Evolutionary conservation across 2,797 vertebrate genomes (phyloP).

Genomic region (Champsocephalus esox): DNA sequence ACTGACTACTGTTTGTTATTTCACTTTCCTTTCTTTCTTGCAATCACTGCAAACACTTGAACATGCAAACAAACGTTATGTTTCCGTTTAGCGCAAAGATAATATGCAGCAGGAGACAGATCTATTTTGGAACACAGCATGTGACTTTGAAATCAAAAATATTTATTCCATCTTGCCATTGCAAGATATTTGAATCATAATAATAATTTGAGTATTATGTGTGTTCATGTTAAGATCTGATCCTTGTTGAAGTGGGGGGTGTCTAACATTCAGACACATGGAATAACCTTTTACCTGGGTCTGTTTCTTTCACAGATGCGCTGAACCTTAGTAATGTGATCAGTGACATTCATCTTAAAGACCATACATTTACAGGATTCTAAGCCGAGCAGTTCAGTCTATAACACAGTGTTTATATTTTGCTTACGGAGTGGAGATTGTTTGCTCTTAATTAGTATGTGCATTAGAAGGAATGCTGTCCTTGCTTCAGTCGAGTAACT

Average conservation of each 20-base stretch:
- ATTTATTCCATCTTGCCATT: constrained; percentile 12
- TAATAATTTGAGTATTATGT: constrained; percentile 42
- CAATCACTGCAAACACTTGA: constrained; percentile 26
- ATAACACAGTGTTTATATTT: constrained; percentile 31
- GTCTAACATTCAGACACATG: constrained; percentile 51
- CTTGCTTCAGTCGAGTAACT: constrained; percentile 68
- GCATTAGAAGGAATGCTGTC: constrained; percentile 60
- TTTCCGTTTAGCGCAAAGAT: constrained; percentile 11
- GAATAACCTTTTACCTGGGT: constrained; percentile 46
- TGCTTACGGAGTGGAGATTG: constrained; percentile 31
- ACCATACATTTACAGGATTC: constrained; percentile 4
- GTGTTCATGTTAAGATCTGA: constrained; percentile 39
- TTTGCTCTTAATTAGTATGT: constrained; percentile 39
- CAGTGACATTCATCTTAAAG: constrained; percentile 7
- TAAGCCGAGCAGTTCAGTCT: constrained; percentile 16
- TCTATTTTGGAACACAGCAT: constrained; percentile 35
- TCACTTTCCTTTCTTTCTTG: constrained; percentile 41
- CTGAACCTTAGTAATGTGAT: constrained; percentile 34
- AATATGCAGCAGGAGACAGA: constrained; percentile 23
- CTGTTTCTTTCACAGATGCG: constrained; percentile 34
- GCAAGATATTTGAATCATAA: constrained; percentile 29
- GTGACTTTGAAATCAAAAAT: constrained; percentile 51
- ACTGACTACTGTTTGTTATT: constrained; percentile 25
- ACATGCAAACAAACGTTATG: constrained; percentile 7
- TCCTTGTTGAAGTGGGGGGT: constrained; percentile 25